These are phyloP conservation scores for Sphaerophoria rueppellii DNA, from an alignment of 2,888 invertebrate genomes.

Conservation along the genomic window DNA sequence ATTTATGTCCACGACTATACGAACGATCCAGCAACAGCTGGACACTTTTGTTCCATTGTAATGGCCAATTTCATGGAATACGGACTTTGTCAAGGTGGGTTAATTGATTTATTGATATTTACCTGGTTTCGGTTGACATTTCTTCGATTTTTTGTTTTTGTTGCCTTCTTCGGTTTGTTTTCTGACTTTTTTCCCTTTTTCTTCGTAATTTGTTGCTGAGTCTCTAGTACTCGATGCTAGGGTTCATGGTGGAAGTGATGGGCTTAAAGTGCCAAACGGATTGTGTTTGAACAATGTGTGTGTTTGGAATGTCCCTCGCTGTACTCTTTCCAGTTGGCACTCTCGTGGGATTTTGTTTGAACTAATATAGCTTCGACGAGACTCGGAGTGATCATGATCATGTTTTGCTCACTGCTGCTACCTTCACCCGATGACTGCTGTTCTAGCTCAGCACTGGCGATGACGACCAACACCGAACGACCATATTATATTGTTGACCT, in stretches of 20 bases:
- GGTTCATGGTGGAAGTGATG: constrained; percentile 44
- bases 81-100: constrained; percentile 75
- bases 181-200: constrained; percentile 69
- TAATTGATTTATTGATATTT: constrained; percentile 82
- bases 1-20: constrained; percentile 6
- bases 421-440: constrained; percentile 4
- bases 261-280: constrained; percentile 69
- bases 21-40: constrained; percentile 18
- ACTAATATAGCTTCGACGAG: constrained; percentile 38
- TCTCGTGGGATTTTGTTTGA: constrained; percentile 55
- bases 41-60: constrained; percentile 74
- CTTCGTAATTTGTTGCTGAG: constrained; percentile 61
- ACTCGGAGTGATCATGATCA: constrained; percentile 60
- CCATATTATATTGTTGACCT: constrained; percentile 67
- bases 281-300: constrained; percentile 68
- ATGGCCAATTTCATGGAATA: constrained; percentile 76
- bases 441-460: neutral
- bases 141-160: constrained; percentile 4
- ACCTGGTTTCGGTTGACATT: constrained; percentile 78
- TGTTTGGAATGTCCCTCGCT: constrained; percentile 60
- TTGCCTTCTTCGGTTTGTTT: constrained; percentile 27
- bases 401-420: constrained; percentile 43
- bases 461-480: constrained; percentile 23
- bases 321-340: constrained; percentile 25
- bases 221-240: neutral